Conservation (phyloP, 37 sponge, comb jelly and placozoan species). For the Lycopodina hypogea region DNA sequence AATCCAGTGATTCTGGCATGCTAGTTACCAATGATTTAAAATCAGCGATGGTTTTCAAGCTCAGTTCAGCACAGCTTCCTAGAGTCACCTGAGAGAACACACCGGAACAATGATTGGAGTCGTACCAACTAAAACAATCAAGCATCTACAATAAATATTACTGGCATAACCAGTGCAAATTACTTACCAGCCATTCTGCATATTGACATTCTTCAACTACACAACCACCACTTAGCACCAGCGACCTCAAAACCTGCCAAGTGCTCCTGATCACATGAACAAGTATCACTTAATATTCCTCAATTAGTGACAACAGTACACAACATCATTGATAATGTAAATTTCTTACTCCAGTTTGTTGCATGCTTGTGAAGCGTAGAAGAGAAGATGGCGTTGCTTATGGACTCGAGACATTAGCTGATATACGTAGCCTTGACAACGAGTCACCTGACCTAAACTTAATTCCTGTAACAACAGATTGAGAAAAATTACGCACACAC, state of each 20-base stretch:
- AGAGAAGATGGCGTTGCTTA: constrained; percentile 12
- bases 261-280: not conserved
- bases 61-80: constrained; percentile 15
- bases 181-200: constrained; percentile 9
- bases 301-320: not conserved
- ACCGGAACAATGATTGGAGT: no score
- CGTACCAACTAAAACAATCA: no score
- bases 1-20: constrained; percentile 24
- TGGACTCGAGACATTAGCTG: constrained; percentile 24
- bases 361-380: not conserved
- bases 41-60: not conserved
- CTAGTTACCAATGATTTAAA: not conserved
- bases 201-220: not conserved
- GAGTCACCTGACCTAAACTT: constrained; percentile 12
- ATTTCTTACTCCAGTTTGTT: not conserved
- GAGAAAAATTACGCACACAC: not conserved
- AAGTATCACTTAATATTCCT: not conserved
- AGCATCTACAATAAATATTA: no score
- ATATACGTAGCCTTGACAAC: constrained; percentile 35
- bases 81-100: constrained; percentile 9
- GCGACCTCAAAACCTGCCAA: not conserved
- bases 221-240: not conserved
- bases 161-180: no score
- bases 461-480: constrained; percentile 27
- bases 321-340: not conserved